Evolutionary conservation across 2,113 vertebrate species (phyloP).

Genomic region (Eira barbara): DNA sequence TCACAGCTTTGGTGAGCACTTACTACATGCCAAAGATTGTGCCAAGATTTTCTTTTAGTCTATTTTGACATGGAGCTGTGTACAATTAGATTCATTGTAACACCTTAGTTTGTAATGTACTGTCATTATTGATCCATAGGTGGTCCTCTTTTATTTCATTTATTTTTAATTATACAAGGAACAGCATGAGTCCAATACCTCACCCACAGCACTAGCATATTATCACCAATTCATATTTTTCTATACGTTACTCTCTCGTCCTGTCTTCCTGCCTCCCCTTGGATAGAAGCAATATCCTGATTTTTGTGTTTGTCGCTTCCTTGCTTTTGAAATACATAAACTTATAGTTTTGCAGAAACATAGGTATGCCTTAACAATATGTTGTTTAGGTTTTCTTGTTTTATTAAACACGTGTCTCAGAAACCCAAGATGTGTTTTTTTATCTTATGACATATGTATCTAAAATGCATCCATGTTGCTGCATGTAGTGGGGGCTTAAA

Average conservation of each 20-base stretch:
- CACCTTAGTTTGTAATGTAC: neutral
- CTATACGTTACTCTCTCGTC: neutral
- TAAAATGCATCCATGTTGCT: neutral
- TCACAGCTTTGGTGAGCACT: neutral
- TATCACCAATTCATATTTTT: neutral
- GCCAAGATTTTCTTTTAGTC: neutral
- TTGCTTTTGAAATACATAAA: neutral
- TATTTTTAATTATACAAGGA: neutral
- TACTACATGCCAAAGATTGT: neutral
- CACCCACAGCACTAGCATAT: neutral
- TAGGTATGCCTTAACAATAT: conserved; percentile 35
- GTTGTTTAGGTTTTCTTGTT: conserved; percentile 47
- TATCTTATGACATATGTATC: neutral
- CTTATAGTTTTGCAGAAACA: neutral
- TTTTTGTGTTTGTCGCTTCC: neutral
- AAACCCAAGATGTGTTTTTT: conserved; percentile 4
- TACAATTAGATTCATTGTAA: neutral
- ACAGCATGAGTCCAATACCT: neutral
- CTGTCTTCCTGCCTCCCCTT: neutral
- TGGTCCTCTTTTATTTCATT: neutral
- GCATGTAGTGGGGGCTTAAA: neutral
- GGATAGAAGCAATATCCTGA: neutral
- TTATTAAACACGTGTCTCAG: conserved; percentile 4
- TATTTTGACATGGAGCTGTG: neutral
- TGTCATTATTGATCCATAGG: neutral